Percentiles rank a stretch among this genome's conserved stretches.
phyloP scores from a whole-genome alignment of 2,113 vertebrate genomes.

The Campylorhamphus procurvoides region DNA sequence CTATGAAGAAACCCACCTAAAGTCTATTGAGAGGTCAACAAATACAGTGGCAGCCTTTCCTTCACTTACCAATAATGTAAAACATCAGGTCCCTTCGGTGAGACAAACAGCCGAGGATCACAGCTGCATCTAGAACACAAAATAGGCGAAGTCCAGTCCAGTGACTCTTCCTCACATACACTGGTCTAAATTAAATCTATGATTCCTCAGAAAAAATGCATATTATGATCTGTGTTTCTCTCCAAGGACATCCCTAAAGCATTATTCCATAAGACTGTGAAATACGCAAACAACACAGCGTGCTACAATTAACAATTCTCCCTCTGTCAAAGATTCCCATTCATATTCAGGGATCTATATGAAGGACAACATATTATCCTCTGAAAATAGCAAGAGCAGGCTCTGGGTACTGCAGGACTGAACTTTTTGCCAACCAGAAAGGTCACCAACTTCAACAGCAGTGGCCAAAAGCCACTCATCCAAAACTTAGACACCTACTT shows the following conservation, averaged over 20 bases:
- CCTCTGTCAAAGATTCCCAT: background rate
- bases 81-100: conserved; percentile 98
- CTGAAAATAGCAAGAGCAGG: background rate
- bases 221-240: background rate
- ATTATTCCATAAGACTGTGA: background rate
- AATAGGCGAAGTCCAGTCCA: conserved; percentile 85
- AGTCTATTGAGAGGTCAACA: background rate
- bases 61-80: conserved; percentile 98
- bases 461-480: background rate
- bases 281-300: background rate
- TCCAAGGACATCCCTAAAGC: background rate
- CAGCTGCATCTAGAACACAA: conserved; percentile 82
- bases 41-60: conserved; percentile 9
- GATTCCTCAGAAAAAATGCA: background rate
- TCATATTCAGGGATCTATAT: background rate
- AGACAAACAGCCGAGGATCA: conserved; percentile 87
- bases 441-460: background rate
- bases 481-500: background rate
- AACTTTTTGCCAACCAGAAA: background rate
- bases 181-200: background rate
- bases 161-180: conserved; percentile 56
- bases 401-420: background rate
- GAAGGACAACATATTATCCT: background rate
- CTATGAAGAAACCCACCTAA: background rate
- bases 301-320: background rate